Conservation (phyloP, 2,113 vertebrate genomes). For the Sinosuthora webbiana region DNA sequence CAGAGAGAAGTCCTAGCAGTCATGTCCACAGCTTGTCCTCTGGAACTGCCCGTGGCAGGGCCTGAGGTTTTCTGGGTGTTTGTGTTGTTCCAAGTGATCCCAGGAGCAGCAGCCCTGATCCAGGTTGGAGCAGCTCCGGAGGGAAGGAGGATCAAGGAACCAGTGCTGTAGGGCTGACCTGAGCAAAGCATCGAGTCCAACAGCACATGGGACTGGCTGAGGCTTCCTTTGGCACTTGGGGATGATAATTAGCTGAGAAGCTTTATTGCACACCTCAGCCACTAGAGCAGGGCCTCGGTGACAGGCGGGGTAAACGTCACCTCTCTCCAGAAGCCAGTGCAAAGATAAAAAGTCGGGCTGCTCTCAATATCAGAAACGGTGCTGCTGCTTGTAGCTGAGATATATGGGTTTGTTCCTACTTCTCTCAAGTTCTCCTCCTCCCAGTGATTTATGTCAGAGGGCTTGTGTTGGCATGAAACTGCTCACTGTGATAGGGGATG, state of each 20-base stretch:
- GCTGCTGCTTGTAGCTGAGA: background rate
- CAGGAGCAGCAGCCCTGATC: background rate
- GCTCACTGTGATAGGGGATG: background rate
- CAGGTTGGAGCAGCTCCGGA: accelerated
- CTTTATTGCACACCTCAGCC: background rate
- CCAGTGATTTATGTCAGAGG: background rate
- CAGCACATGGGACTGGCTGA: background rate
- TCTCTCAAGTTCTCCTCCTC: background rate
- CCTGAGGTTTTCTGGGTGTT: background rate
- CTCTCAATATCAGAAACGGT: background rate
- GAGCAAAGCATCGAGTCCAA: background rate
- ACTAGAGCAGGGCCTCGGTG: background rate
- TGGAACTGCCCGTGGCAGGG: background rate
- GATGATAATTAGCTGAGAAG: background rate
- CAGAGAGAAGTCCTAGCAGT: background rate
- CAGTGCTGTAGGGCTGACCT: background rate
- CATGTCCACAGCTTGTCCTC: background rate
- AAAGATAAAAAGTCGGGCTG: background rate
- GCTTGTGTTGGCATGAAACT: background rate
- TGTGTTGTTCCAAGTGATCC: background rate
- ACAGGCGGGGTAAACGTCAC: background rate
- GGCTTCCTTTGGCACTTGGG: background rate
- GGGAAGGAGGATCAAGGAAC: background rate
- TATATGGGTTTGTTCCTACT: background rate
- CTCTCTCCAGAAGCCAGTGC: background rate